A percentile compares a stretch with the other conserved stretches of the same genome.
Conservation (phyloP, 1,140 invertebrate genomes). For the Drosophila neocordata region DNA sequence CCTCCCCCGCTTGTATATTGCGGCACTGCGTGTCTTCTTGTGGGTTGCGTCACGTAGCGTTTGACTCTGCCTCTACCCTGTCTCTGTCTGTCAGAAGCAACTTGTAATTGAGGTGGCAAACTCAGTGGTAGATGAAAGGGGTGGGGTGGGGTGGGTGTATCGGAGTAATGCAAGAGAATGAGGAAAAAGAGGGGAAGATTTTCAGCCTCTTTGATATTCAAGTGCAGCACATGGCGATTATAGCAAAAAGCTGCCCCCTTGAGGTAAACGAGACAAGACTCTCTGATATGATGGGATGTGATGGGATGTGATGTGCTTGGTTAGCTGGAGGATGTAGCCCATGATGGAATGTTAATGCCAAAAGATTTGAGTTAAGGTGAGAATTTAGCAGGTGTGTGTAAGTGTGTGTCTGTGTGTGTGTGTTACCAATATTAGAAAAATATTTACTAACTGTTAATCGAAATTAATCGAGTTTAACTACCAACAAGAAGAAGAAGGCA, state of each 20-base stretch:
- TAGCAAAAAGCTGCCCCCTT: slow-evolving; percentile 38
- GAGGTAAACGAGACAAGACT: slow-evolving; percentile 26
- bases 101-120: slow-evolving; percentile 73
- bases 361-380: neutral
- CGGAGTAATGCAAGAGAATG: neutral
- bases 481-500: too few species aligned
- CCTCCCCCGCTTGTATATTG: neutral
- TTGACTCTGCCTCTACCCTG: neutral
- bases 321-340: neutral
- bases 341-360: neutral
- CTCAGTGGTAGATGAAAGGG: slow-evolving; percentile 4
- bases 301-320: slow-evolving; percentile 1
- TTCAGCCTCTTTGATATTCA: slow-evolving; percentile 64
- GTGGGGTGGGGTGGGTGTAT: neutral
- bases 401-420: neutral
- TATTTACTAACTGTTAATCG: neutral
- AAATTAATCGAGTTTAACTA: neutral
- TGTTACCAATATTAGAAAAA: neutral
- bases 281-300: slow-evolving; percentile 12
- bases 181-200: neutral
- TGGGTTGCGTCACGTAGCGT: slow-evolving; percentile 67
- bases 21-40: slow-evolving; percentile 21
- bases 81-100: slow-evolving; percentile 51
- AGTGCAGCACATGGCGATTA: slow-evolving; percentile 46
- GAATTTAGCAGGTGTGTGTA: neutral